Evolutionary conservation across 2,888 invertebrate genomes (phyloP).

Genomic region (Erynnis tages): DNA sequence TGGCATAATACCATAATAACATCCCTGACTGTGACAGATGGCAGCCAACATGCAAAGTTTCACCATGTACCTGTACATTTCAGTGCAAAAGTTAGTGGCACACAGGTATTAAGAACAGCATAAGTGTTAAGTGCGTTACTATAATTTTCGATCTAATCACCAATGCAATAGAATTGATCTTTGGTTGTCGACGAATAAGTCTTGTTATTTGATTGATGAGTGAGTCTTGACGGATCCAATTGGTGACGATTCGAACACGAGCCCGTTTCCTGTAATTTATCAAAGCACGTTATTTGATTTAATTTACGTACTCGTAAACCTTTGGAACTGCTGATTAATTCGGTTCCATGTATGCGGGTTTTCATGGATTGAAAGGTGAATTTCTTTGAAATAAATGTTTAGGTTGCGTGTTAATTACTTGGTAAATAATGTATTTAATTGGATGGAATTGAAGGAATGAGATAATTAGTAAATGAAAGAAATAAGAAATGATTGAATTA

Average conservation of each 20-base stretch:
- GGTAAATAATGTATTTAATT: too few relatives aligned
- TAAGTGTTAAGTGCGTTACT: neutral
- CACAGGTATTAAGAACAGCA: neutral
- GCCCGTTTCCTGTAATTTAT: neutral
- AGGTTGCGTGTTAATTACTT: too few relatives aligned
- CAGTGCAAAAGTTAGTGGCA: neutral
- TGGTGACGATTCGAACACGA: constrained; percentile 1
- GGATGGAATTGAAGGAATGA: too few relatives aligned
- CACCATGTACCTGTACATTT: neutral
- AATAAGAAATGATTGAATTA: too few relatives aligned
- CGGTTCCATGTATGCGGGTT: neutral
- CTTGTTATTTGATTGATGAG: neutral
- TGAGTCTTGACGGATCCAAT: neutral
- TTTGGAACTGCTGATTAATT: neutral
- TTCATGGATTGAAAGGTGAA: too few relatives aligned
- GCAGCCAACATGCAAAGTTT: constrained; percentile 8
- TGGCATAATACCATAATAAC: constrained; percentile 4
- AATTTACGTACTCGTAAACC: constrained; percentile 1
- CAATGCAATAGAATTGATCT: neutral
- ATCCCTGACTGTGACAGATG: neutral
- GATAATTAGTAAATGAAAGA: too few relatives aligned
- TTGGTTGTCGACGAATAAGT: neutral
- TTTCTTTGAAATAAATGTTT: too few relatives aligned
- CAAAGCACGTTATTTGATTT: constrained; percentile 1
- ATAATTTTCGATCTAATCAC: neutral